Evolutionary conservation across 30 jellyfish, hydroid and myxozoan species (phyloP), one percentile per base, ranked within the genome.

Genomic region (Cassiopea andromeda): DNA sequence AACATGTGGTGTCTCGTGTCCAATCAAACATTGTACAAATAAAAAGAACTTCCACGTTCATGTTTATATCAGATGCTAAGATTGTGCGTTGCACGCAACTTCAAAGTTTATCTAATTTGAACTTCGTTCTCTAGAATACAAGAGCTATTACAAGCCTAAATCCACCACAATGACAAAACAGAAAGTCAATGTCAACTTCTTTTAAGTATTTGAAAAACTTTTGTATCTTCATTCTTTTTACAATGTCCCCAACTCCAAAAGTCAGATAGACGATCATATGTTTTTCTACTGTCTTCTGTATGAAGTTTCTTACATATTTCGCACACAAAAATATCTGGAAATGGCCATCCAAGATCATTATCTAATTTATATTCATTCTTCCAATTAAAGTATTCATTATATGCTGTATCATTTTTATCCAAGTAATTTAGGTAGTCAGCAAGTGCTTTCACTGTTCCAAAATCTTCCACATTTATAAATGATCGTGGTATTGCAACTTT

Each of bases 401-500:
- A 90, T 43, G 97, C 97, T 8, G 97, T 90, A 61, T 90, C 85
- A 68, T 90, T 90, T 46, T 81, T 81, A 78, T 90, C 97, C 57
- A 90, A 77, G 57, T 90, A 90, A 0, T 1, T 45, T 38, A 90
- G n/a, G 49, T 90, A 66, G 49, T 89, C 92, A 43, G 92, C 96
- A 4, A 89, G 77, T 1, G 69, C 89, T 75, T 72, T 69, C 50
- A 89, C 81, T 2, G 92, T 45, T 73, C 84, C 68, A 92, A 81
- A 90, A 64, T 82, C 85, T 13, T 54, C 81, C 6, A 83, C 93
- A 46, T 90, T 76, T 8, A 90, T 90, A 49, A 19, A 90, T 59
- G 97, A 90, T 15, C 97, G 93, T 12, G 97, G 97, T 15, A 90
- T 90, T n/a, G 97, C 97, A 44, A 82, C 87, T n/a, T 58, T 75